These are phyloP conservation scores for Progne subis DNA, from an alignment of 2,113 vertebrate genomes.

Conservation along the genomic window DNA sequence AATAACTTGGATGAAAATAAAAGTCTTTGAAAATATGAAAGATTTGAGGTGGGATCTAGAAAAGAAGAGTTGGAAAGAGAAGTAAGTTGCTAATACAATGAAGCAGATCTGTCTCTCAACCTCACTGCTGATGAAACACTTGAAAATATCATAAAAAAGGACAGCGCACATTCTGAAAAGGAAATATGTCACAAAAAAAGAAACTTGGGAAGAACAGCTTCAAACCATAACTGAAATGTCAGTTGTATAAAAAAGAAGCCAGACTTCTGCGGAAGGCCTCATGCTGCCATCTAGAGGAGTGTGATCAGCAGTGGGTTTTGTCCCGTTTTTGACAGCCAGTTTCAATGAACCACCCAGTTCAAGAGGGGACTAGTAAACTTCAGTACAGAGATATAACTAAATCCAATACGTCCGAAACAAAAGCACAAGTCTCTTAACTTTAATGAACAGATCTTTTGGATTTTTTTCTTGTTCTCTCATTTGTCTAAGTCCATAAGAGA, in stretches of 20 bases:
- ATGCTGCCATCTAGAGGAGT: conserved; percentile 76
- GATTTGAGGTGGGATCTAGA: not conserved
- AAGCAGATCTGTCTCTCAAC: not conserved
- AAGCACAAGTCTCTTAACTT: not conserved
- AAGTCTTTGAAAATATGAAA: not conserved
- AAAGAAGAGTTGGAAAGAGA: not conserved
- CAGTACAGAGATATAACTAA: not conserved
- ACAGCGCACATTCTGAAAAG: not conserved
- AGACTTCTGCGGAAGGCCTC: not conserved
- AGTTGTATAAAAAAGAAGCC: not conserved
- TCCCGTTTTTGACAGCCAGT: not conserved
- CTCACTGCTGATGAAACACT: not conserved
- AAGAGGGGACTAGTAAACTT: not conserved
- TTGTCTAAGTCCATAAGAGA: not conserved
- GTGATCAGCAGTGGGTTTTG: too few species aligned
- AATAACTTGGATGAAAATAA: not conserved
- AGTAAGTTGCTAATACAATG: not conserved
- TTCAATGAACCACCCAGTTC: not conserved
- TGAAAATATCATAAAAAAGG: not conserved
- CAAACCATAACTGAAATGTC: not conserved
- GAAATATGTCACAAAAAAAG: not conserved
- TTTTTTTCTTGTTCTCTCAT: not conserved
- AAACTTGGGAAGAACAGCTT: not conserved
- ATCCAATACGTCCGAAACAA: not conserved
- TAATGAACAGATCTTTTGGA: not conserved